Base-by-base conservation (phyloP, 2,888 invertebrate species). In the Clepsis dumicolana region DNA sequence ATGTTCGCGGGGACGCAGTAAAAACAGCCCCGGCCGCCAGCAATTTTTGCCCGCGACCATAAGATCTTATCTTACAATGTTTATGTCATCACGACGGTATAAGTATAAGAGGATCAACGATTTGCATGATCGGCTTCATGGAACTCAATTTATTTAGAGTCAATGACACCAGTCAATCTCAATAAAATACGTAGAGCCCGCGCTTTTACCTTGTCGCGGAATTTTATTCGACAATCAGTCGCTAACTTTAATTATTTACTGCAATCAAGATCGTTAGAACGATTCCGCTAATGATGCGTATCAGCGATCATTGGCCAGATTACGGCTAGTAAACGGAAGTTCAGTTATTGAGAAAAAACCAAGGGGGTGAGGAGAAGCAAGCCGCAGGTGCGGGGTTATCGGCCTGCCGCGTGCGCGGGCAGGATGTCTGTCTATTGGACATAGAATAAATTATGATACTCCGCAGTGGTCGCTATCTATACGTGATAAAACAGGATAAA, bases 241-340 rank as follows among this genome's bases (percentile, higher is more conserved):
- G 79, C 82, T 82, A 78, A 76, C 76, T 73, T 74, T 76, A 75
- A 79, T 77, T 78, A 83, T 83, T 83, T 76, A 77, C 80, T 80
- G 79, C 81, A 85, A 88, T 86, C 85, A 83, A 80, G 78, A 74
- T 77, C 73, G 76, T 73, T 62, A 72, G 80, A 85, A 77, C 80
- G 86, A 90, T 87, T 86, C 82, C 79, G 85, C 87, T 91, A 93
- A 91, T 91, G 91, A 91, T 85, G 80, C 90, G 88, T 88, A 86
- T 88, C 91, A 86, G 87, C 81, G 85, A 84, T 87, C 86, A 88
- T 89, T 87, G 78, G 85, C 80, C 88, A 84, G 88, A 89, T 89
- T 91, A 90, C 89, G 91, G 92, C 84, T 72, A 74, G 84, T 78
- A 84, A 84, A 87, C 92, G 93, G 92, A 93, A 93, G 91, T 90